A percentile compares a stretch with the other conserved stretches of the same genome.
These are phyloP conservation scores for Zoanthus sociatus DNA, from an alignment of 92 coral and sea anemone species.

Conservation along the genomic window DNA sequence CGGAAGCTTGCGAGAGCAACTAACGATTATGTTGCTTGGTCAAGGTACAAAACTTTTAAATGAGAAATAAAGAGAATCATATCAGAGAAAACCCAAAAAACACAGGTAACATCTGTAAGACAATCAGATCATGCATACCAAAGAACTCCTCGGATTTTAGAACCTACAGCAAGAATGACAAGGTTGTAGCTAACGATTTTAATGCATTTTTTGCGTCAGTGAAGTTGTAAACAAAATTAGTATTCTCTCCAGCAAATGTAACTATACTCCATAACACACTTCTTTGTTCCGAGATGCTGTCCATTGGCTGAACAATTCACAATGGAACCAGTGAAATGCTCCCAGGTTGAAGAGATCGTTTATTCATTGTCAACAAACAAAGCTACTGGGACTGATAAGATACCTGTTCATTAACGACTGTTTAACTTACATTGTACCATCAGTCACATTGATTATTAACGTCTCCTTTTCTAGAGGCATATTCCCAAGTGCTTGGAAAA, in stretches of 20 bases:
- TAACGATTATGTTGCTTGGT: constrained; percentile 50
- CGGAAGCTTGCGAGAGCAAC: not conserved
- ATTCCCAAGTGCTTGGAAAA: not conserved
- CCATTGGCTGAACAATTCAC: constrained; percentile 54
- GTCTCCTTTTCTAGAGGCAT: no score
- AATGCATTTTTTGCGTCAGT: constrained; percentile 50
- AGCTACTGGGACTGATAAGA: constrained; percentile 52
- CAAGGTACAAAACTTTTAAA: constrained; percentile 50
- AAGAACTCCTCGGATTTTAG: constrained; percentile 54
- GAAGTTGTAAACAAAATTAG: constrained; percentile 45
- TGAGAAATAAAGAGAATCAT: not conserved
- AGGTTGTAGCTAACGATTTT: constrained; percentile 5
- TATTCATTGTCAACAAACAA: constrained; percentile 32
- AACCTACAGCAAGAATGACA: constrained; percentile 32
- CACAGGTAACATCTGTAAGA: constrained; percentile 54
- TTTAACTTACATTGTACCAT: constrained; percentile 42
- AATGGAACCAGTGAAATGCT: constrained; percentile 42
- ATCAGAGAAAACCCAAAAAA: constrained; percentile 1
- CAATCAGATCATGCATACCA: constrained; percentile 4
- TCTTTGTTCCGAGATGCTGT: not conserved
- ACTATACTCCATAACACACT: constrained; percentile 42
- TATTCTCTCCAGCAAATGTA: constrained; percentile 36
- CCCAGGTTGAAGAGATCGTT: constrained; percentile 45
- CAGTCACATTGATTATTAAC: not conserved
- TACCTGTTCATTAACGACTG: constrained; percentile 42